Conservation (phyloP, 2,797 vertebrate genomes). For the Moxostoma hubbsi region DNA sequence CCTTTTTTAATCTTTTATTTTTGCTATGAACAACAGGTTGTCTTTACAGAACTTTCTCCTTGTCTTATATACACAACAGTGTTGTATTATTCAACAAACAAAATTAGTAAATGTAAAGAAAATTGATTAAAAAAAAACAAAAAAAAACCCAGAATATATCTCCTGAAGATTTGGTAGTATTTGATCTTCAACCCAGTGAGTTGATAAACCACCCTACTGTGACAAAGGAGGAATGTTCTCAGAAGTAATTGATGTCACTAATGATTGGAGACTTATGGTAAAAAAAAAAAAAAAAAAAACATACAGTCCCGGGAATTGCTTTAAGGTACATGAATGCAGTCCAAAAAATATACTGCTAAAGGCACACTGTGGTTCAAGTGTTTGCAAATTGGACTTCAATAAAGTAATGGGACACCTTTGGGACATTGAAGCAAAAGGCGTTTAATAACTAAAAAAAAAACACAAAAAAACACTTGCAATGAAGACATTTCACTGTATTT, state of each 20-base stretch:
- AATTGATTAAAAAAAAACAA: constrained; percentile 16
- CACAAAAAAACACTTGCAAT: neutral
- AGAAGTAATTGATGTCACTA: neutral
- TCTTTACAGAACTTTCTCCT: neutral
- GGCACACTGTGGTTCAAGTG: neutral
- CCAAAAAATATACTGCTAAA: neutral
- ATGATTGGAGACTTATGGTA: constrained; percentile 1
- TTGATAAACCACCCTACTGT: neutral
- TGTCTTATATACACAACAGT: neutral
- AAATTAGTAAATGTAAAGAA: constrained; percentile 18
- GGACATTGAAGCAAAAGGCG: neutral
- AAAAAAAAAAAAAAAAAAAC: constrained; percentile 19
- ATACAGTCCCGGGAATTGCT: neutral
- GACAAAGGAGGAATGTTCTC: neutral
- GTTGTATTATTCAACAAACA: constrained; percentile 24
- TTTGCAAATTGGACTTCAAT: neutral
- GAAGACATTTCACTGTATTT: neutral
- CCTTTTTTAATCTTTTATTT: neutral
- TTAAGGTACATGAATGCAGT: neutral
- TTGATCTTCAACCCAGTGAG: constrained; percentile 70
- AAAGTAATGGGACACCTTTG: neutral
- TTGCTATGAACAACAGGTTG: neutral
- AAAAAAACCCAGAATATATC: constrained; percentile 56
- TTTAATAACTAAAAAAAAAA: neutral
- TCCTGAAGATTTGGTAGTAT: constrained; percentile 59